Evolutionary conservation across 2,888 invertebrate genomes (phyloP).

Genomic region (Cenopis cana): DNA sequence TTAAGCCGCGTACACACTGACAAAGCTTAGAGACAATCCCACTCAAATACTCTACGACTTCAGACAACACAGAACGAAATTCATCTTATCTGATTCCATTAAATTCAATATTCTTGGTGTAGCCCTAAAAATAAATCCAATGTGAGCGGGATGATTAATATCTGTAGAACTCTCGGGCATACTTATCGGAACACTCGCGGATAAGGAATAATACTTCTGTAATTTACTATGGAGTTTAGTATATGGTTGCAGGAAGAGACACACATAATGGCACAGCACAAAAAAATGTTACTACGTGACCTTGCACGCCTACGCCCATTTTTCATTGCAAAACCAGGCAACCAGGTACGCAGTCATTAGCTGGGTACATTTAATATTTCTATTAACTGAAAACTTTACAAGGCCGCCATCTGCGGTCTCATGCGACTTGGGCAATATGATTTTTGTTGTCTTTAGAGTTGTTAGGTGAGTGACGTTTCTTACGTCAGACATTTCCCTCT

Average conservation of each 20-base stretch:
- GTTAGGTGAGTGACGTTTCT: too few species aligned
- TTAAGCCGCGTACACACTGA: background rate
- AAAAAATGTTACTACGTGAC: background rate
- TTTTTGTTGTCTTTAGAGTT: too few species aligned
- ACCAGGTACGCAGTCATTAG: too few species aligned
- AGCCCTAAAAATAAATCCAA: constrained; percentile 62
- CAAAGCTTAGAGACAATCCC: constrained; percentile 5
- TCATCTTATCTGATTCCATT: constrained; percentile 34
- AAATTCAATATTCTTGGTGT: constrained; percentile 39
- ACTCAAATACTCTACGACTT: background rate
- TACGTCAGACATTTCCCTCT: too few species aligned
- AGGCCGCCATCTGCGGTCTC: too few species aligned
- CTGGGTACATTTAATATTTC: too few species aligned
- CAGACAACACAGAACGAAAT: constrained; percentile 16
- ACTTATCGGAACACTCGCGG: constrained; percentile 62
- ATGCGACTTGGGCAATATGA: too few species aligned
- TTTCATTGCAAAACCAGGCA: too few species aligned
- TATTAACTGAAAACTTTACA: too few species aligned
- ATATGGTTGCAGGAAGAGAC: constrained; percentile 51
- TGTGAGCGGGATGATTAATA: constrained; percentile 70
- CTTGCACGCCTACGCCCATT: too few species aligned
- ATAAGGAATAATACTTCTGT: constrained; percentile 59
- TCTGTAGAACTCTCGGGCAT: constrained; percentile 56
- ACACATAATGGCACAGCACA: background rate
- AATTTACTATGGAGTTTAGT: constrained; percentile 57